Percentiles rank a stretch among this genome's conserved stretches.
phyloP scores from a whole-genome alignment of 1,140 invertebrate genomes.

The Bathynomus jamesi region DNA sequence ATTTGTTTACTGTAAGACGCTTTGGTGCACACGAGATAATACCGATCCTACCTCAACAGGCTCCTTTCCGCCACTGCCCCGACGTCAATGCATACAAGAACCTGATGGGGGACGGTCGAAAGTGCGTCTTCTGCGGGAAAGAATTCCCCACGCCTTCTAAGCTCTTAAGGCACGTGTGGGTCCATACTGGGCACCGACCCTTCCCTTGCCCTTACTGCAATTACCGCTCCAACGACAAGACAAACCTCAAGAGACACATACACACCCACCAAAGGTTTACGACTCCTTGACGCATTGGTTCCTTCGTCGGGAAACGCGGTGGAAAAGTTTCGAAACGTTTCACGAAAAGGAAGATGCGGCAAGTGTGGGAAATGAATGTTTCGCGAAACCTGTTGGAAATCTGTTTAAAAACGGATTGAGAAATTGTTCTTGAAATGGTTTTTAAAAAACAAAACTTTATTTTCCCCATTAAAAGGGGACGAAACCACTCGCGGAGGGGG shows the following conservation, averaged over 20 bases:
- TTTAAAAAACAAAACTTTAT: too few species aligned
- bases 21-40: too few species aligned
- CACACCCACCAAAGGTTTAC: neutral
- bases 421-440: too few species aligned
- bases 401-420: too few species aligned
- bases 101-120: neutral
- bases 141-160: constrained; percentile 5
- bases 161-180: constrained; percentile 5
- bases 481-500: too few species aligned
- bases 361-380: too few species aligned
- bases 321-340: too few species aligned
- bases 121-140: constrained; percentile 26
- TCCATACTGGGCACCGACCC: constrained; percentile 11
- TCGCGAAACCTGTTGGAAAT: too few species aligned
- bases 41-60: neutral
- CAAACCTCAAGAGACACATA: constrained; percentile 13
- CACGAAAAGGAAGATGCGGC: too few species aligned
- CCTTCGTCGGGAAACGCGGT: too few species aligned
- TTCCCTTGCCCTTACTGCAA: constrained; percentile 8
- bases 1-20: too few species aligned
- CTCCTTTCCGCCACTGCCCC: neutral
- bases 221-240: constrained; percentile 12
- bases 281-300: neutral
- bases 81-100: neutral
- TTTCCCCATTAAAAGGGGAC: too few species aligned